Evolutionary conservation across 2,113 vertebrate genomes (phyloP), one percentile per base, ranked within the genome.

Genomic region (Podarcis muralis): DNA sequence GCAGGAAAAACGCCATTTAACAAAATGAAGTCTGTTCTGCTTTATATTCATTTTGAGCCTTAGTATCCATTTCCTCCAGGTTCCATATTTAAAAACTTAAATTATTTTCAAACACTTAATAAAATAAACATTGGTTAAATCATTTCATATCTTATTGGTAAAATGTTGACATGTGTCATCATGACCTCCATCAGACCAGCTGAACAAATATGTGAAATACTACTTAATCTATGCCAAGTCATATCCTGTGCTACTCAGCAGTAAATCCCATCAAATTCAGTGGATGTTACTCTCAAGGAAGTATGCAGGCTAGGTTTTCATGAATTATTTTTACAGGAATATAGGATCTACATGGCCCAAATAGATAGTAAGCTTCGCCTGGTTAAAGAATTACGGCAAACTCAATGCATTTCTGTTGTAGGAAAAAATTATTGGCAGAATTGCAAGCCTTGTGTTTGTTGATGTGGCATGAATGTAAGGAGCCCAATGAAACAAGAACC

Each of bases 111-210:
- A 71, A 12, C 79, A 65, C 65, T 87, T 84, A 80, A 81, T 69
- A 91, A 85, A 88, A 85, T 15, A 57, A 37, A 72, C 37, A 94
- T 12, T 32, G 83, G 75, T 88, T 90, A 92, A 93, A 75, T 30
- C 78, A 35, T 89, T 87, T 74, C 75, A 87, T 75, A 65, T 1
- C 3, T 65, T 72, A 82, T 59, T 84, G 84, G 30, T 27, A 72
- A 84, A 92, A 86, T 9, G 40, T 16, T 9, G n/a, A 59, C 16
- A 7, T 59, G 30, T 53, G 1, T 18, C 88, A 88, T 32, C 13
- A 27, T 37, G 12, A 27, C 32, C 23, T 15, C 32, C 40, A 35
- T 18, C 75, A 37, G 27, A 37, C 1, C 48, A 71, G 53, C 32
- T 72, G 48, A 84, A 83, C 15, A 79, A 72, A 68, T 69, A 81